Conservation (phyloP, 2,888 invertebrate genomes). For the Sturmia bella region DNA sequence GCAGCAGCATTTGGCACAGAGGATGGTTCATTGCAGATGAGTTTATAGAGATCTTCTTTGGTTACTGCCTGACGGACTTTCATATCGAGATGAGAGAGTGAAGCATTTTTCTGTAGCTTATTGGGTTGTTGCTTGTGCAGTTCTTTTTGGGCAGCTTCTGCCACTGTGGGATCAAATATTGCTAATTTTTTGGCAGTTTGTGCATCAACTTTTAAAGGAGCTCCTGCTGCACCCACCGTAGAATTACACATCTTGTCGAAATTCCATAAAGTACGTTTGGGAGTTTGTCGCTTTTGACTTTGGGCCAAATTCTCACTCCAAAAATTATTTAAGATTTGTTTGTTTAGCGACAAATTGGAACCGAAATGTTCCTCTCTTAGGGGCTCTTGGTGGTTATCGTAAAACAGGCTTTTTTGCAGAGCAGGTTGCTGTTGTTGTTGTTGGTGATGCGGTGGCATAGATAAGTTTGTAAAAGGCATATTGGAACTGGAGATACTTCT, state of each 20-base stretch:
- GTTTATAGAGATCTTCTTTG: constrained; percentile 81
- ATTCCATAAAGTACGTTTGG: constrained; percentile 80
- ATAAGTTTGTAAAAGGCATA: constrained; percentile 72
- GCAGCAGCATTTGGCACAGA: constrained; percentile 71
- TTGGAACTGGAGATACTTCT: constrained; percentile 81
- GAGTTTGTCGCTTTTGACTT: constrained; percentile 77
- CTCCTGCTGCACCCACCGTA: constrained; percentile 75
- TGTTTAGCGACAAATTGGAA: constrained; percentile 79
- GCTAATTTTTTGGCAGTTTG: constrained; percentile 80
- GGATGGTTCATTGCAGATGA: constrained; percentile 80
- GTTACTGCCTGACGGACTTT: constrained; percentile 81
- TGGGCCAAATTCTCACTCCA: constrained; percentile 81
- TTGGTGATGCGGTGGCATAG: constrained; percentile 20
- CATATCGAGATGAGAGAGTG: constrained; percentile 80
- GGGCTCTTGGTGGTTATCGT: constrained; percentile 46
- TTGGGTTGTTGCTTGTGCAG: constrained; percentile 74
- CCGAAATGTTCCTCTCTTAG: constrained; percentile 72
- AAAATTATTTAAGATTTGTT: constrained; percentile 81
- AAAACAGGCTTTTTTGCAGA: constrained; percentile 59
- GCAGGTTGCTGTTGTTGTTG: constrained; percentile 12
- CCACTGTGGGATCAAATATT: constrained; percentile 79
- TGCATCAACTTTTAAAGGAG: constrained; percentile 78
- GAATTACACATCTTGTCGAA: constrained; percentile 80
- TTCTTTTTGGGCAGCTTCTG: constrained; percentile 79
- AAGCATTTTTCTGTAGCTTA: constrained; percentile 80